These are phyloP conservation scores for Dryas iulia DNA, from an alignment of 1,140 invertebrate species.

Conservation along the genomic window DNA sequence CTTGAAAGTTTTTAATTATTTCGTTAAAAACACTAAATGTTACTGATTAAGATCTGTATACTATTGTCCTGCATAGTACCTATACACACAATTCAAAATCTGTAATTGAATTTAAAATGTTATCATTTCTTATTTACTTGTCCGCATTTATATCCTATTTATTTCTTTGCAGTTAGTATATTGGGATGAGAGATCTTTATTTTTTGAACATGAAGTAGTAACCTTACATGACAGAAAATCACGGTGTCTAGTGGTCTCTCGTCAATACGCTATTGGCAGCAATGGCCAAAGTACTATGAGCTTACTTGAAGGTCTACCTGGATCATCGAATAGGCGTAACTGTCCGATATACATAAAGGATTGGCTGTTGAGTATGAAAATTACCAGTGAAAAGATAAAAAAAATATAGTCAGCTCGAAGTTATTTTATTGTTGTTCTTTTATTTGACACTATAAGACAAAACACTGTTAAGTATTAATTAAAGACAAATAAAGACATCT, in stretches of 20 bases:
- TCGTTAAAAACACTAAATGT: too few relatives aligned
- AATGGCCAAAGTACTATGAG: conserved; percentile 81
- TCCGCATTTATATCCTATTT: conserved; percentile 35
- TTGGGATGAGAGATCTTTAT: conserved; percentile 91
- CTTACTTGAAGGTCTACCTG: conserved; percentile 82
- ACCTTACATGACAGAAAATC: conserved; percentile 86
- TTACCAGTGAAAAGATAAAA: conserved; percentile 51
- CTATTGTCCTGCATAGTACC: too few relatives aligned
- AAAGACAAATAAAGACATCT: too few relatives aligned
- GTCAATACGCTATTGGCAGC: conserved; percentile 86
- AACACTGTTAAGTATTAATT: too few relatives aligned
- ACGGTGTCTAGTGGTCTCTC: conserved; percentile 87
- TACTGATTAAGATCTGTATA: too few relatives aligned
- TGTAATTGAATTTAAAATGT: neutral
- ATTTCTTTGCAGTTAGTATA: conserved; percentile 81
- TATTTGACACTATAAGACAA: too few relatives aligned
- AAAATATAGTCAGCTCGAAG: conserved; percentile 7
- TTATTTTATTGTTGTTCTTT: neutral
- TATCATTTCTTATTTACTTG: neutral
- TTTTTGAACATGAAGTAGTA: conserved; percentile 91
- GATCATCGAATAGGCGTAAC: conserved; percentile 48
- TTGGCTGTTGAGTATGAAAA: conserved; percentile 56
- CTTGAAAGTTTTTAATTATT: too few relatives aligned
- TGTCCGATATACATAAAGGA: conserved; percentile 49
- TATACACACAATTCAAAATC: neutral